Percentiles rank a stretch among this genome's conserved stretches.
Conservation (phyloP, 2,888 invertebrate species). For the Halocaridina rubra region DNA sequence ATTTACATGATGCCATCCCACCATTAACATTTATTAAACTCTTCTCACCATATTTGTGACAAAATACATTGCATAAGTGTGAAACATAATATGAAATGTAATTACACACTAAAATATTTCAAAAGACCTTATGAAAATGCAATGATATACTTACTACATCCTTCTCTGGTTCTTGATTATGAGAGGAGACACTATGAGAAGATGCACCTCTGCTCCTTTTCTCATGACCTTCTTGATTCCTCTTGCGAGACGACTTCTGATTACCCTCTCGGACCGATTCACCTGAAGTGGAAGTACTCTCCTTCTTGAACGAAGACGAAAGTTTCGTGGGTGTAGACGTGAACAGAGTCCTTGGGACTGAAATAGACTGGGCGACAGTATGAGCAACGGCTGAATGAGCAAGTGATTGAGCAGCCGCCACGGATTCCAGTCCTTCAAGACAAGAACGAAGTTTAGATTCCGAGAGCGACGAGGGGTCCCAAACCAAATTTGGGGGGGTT, state of each 20-base stretch:
- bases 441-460: conserved; percentile 58
- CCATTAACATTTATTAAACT: too few relatives aligned
- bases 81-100: too few relatives aligned
- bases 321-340: conserved; percentile 38
- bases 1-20: too few relatives aligned
- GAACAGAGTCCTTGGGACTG: conserved; percentile 28
- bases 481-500: conserved; percentile 12
- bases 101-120: too few relatives aligned
- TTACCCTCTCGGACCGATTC: neutral
- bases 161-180: conserved; percentile 17
- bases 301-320: conserved; percentile 27
- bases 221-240: conserved; percentile 22
- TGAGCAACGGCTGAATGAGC: conserved; percentile 51
- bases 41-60: too few relatives aligned
- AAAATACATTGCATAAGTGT: too few relatives aligned
- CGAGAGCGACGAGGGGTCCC: conserved; percentile 37
- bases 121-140: too few relatives aligned
- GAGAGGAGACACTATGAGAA: neutral
- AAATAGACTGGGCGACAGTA: conserved; percentile 28
- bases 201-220: conserved; percentile 12
- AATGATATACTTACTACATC: too few relatives aligned
- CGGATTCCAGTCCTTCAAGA: conserved; percentile 42
- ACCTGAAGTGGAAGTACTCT: too few relatives aligned
- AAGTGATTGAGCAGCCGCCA: conserved; percentile 40
- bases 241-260: conserved; percentile 29